phyloP scores from a whole-genome alignment of 2,797 vertebrate genomes.

The Hyperoplus immaculatus region DNA sequence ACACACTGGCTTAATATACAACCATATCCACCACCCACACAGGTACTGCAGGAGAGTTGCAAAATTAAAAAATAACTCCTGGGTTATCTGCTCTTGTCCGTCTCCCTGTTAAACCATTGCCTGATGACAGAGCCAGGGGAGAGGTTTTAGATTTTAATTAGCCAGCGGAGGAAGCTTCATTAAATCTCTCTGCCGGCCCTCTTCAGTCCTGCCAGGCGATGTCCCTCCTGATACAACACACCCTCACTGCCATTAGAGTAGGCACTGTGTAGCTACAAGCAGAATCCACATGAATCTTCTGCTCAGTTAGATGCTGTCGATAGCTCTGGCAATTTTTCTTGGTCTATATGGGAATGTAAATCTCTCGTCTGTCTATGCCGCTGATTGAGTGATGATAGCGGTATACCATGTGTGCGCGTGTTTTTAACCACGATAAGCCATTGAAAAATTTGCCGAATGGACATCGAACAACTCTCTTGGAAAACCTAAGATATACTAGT shows the following conservation, averaged over 20 bases:
- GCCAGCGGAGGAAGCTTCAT: constrained; percentile 74
- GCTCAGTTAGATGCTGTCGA: constrained; percentile 57
- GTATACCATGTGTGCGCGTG: neutral
- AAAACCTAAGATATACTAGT: neutral
- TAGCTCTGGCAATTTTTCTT: constrained; percentile 31
- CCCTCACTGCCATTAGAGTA: constrained; percentile 50
- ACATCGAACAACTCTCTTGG: neutral
- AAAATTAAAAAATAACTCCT: constrained; percentile 49
- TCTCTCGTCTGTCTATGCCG: constrained; percentile 7
- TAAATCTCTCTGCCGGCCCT: constrained; percentile 71
- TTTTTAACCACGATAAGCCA: constrained; percentile 3
- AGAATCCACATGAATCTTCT: constrained; percentile 56
- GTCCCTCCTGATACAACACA: constrained; percentile 60
- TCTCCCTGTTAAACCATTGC: constrained; percentile 63
- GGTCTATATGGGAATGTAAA: constrained; percentile 21
- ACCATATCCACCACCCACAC: constrained; percentile 34
- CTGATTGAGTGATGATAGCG: neutral
- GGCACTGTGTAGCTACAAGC: constrained; percentile 38
- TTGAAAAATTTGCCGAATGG: neutral
- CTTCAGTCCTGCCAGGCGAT: constrained; percentile 63
- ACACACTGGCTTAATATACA: neutral
- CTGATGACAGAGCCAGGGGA: constrained; percentile 69
- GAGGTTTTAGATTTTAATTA: constrained; percentile 78
- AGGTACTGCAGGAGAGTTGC: constrained; percentile 33
- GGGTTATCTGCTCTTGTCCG: constrained; percentile 38